These are phyloP conservation scores for Bufo bufo DNA, from an alignment of 2,113 vertebrate species.

Conservation along the genomic window DNA sequence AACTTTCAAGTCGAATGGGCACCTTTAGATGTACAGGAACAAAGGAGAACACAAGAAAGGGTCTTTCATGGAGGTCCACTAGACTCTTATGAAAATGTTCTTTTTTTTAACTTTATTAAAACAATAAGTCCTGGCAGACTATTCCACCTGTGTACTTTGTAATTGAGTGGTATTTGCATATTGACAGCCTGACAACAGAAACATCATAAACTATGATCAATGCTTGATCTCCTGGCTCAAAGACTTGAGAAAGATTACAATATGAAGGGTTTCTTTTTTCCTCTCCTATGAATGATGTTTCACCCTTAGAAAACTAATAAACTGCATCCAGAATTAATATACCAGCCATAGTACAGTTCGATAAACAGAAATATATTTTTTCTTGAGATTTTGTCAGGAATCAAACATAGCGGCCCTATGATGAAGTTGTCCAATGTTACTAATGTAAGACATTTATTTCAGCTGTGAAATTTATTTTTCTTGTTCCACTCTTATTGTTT, in stretches of 20 bases:
- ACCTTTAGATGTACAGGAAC: constrained; percentile 13
- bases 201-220: constrained; percentile 23
- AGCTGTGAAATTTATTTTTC: constrained; percentile 54
- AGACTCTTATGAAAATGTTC: not conserved
- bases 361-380: constrained; percentile 55
- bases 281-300: constrained; percentile 54
- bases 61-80: not conserved
- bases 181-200: constrained; percentile 39
- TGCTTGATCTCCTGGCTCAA: constrained; percentile 28
- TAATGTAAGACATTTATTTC: constrained; percentile 59
- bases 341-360: constrained; percentile 56
- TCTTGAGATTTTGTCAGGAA: constrained; percentile 60
- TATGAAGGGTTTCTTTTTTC: constrained; percentile 51
- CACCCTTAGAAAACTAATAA: constrained; percentile 59
- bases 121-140: constrained; percentile 4
- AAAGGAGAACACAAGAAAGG: not conserved
- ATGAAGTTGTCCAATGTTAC: constrained; percentile 58
- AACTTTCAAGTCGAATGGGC: constrained; percentile 13
- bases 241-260: constrained; percentile 50
- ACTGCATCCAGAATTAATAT: constrained; percentile 65
- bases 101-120: constrained; percentile 13
- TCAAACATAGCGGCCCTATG: constrained; percentile 55
- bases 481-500: constrained; percentile 52
- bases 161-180: constrained; percentile 42
- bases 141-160: not conserved